A percentile compares a stretch with the other conserved stretches of the same genome.
Conservation (phyloP, 1,140 invertebrate genomes). For the Euura lappo region DNA sequence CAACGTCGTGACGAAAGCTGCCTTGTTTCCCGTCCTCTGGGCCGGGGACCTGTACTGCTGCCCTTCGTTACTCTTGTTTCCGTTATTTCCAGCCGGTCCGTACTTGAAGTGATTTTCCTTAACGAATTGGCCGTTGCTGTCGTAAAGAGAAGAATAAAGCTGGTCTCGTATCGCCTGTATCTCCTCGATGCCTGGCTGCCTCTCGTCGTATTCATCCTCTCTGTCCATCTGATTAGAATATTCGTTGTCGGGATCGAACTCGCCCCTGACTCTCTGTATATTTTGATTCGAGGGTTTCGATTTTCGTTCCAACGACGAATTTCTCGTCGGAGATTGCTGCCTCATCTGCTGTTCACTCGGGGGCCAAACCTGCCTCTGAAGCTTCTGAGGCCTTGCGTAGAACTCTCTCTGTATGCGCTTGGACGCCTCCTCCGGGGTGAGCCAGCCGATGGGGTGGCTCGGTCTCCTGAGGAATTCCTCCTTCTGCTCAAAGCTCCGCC, state of each 20-base stretch:
- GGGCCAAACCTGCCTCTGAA: constrained; percentile 76
- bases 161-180: constrained; percentile 27
- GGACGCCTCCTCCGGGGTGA: constrained; percentile 40
- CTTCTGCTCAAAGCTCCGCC: constrained; percentile 85
- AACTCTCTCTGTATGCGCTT: constrained; percentile 70
- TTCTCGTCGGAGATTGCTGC: constrained; percentile 44
- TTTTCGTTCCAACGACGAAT: constrained; percentile 24
- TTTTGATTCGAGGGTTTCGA: constrained; percentile 53
- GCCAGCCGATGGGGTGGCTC: constrained; percentile 69
- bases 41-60: constrained; percentile 25
- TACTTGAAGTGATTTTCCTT: constrained; percentile 39
- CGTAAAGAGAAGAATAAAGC: constrained; percentile 36
- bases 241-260: constrained; percentile 50
- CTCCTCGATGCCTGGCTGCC: constrained; percentile 24
- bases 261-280: constrained; percentile 53
- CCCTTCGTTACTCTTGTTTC: constrained; percentile 18
- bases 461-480: constrained; percentile 84
- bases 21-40: constrained; percentile 50
- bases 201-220: constrained; percentile 24
- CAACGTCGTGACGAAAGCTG: constrained; percentile 65
- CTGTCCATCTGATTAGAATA: constrained; percentile 19
- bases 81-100: constrained; percentile 11
- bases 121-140: constrained; percentile 26
- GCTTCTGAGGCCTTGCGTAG: constrained; percentile 77
- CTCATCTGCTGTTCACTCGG: constrained; percentile 55